A percentile compares a stretch with the other conserved stretches of the same genome.
phyloP scores from a whole-genome alignment of 2,797 vertebrate species.

The Phataginus tetradactyla region DNA sequence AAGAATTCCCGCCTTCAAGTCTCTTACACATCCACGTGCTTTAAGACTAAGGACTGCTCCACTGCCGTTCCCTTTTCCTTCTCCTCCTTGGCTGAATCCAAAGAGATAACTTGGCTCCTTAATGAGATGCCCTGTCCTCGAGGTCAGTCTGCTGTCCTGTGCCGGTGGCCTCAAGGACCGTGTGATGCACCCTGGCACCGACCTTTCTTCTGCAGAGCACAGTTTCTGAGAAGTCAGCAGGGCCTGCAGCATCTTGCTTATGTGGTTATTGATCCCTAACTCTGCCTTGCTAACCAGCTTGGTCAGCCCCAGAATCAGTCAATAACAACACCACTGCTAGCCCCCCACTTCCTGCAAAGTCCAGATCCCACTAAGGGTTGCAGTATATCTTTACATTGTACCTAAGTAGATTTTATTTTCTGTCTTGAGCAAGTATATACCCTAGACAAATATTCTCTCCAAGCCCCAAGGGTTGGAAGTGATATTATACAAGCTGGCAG shows the following conservation, averaged over 20 bases:
- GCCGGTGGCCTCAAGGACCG: background rate
- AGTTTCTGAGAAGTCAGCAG: conserved; percentile 64
- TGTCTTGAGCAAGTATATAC: background rate
- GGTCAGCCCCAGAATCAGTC: conserved; percentile 50
- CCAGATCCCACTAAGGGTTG: background rate
- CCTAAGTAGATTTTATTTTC: conserved; percentile 45
- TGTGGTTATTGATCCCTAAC: conserved; percentile 54
- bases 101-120: conserved; percentile 1
- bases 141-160: background rate
- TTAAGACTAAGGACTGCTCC: background rate
- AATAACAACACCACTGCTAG: background rate
- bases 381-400: background rate
- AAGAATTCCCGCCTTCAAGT: background rate
- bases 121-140: background rate
- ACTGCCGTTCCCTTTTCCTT: background rate
- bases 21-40: background rate
- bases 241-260: background rate
- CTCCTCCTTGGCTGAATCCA: background rate
- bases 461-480: background rate
- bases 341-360: background rate
- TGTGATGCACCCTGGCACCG: conserved; percentile 38
- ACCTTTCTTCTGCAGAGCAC: background rate
- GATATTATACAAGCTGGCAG: conserved; percentile 24
- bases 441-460: background rate
- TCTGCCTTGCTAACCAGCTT: conserved; percentile 10